Conservation (phyloP, 1,140 invertebrate species). For the Phthorimaea operculella region DNA sequence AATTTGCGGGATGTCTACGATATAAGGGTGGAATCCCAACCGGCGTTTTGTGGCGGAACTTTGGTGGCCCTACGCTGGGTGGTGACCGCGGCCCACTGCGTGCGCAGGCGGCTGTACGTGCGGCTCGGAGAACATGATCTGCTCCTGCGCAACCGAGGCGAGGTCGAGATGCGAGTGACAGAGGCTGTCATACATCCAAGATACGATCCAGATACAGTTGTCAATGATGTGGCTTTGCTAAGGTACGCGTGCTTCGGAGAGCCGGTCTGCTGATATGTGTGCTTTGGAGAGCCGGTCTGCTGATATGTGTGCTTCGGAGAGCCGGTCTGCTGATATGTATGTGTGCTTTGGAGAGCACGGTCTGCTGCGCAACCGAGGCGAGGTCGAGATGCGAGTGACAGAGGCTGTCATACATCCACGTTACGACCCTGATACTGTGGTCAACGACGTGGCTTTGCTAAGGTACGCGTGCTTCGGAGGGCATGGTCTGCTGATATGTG, state of each 20-base stretch:
- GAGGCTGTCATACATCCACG: constrained; percentile 81
- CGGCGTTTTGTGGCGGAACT: too few species aligned
- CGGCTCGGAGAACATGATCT: too few species aligned
- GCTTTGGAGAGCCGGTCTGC: too few species aligned
- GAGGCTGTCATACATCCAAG: constrained; percentile 80
- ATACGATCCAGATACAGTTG: background rate
- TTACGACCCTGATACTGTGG: constrained; percentile 88
- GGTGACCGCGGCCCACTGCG: too few species aligned
- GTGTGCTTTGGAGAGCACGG: constrained; percentile 84
- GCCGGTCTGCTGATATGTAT: too few species aligned
- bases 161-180: constrained; percentile 77
- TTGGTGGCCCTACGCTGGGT: too few species aligned
- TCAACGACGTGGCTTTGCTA: constrained; percentile 91
- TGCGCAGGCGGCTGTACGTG: too few species aligned
- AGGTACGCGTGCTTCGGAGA: constrained; percentile 78
- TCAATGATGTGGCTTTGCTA: constrained; percentile 70
- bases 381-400: constrained; percentile 77
- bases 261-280: too few species aligned
- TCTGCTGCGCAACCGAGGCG: constrained; percentile 39
- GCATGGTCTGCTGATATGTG: too few species aligned
- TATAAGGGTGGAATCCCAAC: too few species aligned
- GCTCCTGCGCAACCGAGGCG: constrained; percentile 16
- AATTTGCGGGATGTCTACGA: too few species aligned
- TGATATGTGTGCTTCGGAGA: too few species aligned
- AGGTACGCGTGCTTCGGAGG: constrained; percentile 61